Conservation (phyloP, 2,888 invertebrate genomes). For the Dryococelus australis region DNA sequence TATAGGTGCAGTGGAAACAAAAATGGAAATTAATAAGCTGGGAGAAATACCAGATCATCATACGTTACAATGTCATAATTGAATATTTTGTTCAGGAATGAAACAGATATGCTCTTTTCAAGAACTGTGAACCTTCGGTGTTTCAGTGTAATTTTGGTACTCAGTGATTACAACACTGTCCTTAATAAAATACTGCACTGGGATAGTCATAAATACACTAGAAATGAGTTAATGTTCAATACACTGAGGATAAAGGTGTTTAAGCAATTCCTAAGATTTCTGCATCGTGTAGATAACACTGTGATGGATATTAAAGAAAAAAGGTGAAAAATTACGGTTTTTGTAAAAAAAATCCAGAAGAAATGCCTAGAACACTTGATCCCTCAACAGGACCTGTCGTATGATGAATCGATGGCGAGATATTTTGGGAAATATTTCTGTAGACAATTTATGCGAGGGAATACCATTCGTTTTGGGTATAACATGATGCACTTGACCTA, state of each 20-base stretch:
- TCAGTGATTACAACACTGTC: background rate
- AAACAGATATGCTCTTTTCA: background rate
- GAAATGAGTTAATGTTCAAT: conserved; percentile 26
- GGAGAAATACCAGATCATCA: too few species aligned
- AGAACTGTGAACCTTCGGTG: conserved; percentile 2
- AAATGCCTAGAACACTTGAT: conserved; percentile 46
- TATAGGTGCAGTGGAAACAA: too few species aligned
- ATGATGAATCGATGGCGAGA: conserved; percentile 53
- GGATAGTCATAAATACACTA: conserved; percentile 19
- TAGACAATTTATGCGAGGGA: background rate
- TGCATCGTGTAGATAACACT: conserved; percentile 50
- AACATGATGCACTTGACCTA: background rate
- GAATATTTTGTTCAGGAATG: background rate
- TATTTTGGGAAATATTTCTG: conserved; percentile 53
- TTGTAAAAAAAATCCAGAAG: conserved; percentile 39
- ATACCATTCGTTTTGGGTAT: background rate
- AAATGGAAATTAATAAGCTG: too few species aligned
- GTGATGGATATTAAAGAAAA: conserved; percentile 47
- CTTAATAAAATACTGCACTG: background rate
- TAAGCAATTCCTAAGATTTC: conserved; percentile 47
- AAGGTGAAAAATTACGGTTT: conserved; percentile 49
- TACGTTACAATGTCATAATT: background rate
- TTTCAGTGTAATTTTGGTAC: background rate
- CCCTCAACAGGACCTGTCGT: conserved; percentile 44
- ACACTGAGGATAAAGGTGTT: conserved; percentile 37